Evolutionary conservation across 2,888 invertebrate species (phyloP).

Genomic region (Tineola bisselliella): DNA sequence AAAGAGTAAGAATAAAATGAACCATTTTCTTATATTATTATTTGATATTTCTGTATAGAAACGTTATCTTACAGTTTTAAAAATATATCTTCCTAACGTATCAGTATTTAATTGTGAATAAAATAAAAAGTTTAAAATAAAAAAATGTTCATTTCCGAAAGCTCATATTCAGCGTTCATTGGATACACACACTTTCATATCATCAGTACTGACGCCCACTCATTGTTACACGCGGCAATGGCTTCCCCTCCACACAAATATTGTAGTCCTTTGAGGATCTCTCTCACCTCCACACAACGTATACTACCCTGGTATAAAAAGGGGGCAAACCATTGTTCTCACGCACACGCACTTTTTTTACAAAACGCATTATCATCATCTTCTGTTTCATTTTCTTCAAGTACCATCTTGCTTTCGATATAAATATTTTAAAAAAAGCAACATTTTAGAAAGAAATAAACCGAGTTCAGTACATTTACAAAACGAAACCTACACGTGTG

Average conservation of each 20-base stretch:
- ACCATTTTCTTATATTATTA: too few species aligned
- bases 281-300: slow-evolving; percentile 37
- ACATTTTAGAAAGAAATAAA: too few species aligned
- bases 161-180: background rate
- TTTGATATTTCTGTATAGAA: too few species aligned
- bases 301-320: slow-evolving; percentile 64
- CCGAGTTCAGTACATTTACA: too few species aligned
- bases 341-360: slow-evolving; percentile 65
- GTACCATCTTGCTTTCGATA: background rate
- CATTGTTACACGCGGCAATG: background rate
- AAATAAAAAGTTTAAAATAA: too few species aligned
- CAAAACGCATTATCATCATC: slow-evolving; percentile 16
- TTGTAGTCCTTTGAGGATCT: slow-evolving; percentile 9
- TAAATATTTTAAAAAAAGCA: too few species aligned
- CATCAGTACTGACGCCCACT: background rate
- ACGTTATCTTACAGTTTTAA: too few species aligned
- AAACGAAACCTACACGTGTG: background rate
- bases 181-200: slow-evolving; percentile 4
- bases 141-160: too few species aligned
- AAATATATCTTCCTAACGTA: too few species aligned
- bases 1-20: too few species aligned
- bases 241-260: background rate
- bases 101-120: too few species aligned
- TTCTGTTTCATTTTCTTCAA: background rate
- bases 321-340: slow-evolving; percentile 70